These are phyloP conservation scores for Tenthredo mesomela DNA, from an alignment of 2,888 invertebrate genomes.

Conservation along the genomic window DNA sequence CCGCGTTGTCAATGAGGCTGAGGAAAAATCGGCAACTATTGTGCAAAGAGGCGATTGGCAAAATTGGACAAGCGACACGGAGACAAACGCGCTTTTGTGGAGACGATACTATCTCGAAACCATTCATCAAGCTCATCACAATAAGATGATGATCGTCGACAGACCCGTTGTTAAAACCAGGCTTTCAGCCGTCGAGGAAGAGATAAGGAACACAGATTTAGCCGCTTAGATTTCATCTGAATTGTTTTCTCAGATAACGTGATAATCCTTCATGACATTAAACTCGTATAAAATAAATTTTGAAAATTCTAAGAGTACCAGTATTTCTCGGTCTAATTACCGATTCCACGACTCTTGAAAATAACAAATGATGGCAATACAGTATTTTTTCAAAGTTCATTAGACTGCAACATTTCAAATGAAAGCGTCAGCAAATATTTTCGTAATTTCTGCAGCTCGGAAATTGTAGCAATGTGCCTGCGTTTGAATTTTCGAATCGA, in stretches of 20 bases:
- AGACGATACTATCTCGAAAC: conserved; percentile 65
- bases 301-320: neutral
- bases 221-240: neutral
- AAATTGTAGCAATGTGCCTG: too few species aligned
- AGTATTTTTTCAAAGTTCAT: neutral
- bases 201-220: conserved; percentile 23
- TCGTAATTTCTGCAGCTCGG: too few species aligned
- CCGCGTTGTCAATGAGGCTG: conserved; percentile 61
- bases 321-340: neutral
- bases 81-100: conserved; percentile 65
- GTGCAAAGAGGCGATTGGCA: conserved; percentile 65
- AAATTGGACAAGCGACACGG: conserved; percentile 64
- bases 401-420: neutral
- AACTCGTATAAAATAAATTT: neutral
- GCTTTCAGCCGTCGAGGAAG: neutral
- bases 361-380: neutral
- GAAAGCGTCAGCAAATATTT: neutral
- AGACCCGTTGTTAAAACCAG: conserved; percentile 62
- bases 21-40: conserved; percentile 49
- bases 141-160: conserved; percentile 64
- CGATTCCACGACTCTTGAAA: neutral
- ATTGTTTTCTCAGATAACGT: neutral
- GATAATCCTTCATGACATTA: neutral
- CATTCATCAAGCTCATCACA: conserved; percentile 65
- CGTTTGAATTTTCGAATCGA: neutral